Base-by-base conservation (phyloP, 2,797 vertebrate genomes). In the Bradypus variegatus region DNA sequence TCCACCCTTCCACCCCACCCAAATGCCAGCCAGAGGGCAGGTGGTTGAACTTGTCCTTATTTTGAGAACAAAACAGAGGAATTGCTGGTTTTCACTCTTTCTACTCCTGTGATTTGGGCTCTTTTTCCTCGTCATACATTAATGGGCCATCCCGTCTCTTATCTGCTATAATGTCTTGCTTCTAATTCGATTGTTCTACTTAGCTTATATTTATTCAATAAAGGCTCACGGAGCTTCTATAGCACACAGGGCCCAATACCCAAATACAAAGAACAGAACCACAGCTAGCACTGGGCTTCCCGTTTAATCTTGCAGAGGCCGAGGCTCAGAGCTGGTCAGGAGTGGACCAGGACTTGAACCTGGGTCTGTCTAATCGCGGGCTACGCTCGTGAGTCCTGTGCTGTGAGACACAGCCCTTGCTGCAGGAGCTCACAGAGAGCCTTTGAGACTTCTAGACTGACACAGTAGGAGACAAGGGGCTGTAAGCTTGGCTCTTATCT, bases 281-380 rank as follows among this genome's bases (percentile, higher is more conserved):
- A 3, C 25, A 5, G 33, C 53, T 31, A 5, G 16, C 15, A 11
- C 58, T 0, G 0, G 1, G 21, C 48, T 58, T 50, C 38, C 62
- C 4, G 1, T 27, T 48, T 45, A 41, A 29, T 85, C 85, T 75
- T 69, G 1, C 1, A 3, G 80, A 48, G 27, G 27, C 13, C 10
- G 86, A 89, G 60, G 60, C 64, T 33, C 1, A 0, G 65, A 23
- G 58, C 58, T 58, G 58, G 55, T 55, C 55, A 55, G 7, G 55
- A 55, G 18, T 19, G 55, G 55, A 19, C 55, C 4, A 18, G 58
- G 21, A 12, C 50, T 50, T 9, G 50, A 50, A 50, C 50, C 50
- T 14, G 11, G 50, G 50, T 50, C 50, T 50, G 50, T 50, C 50
- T 50, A 11, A 50, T 50, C 5, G 19, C 21, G 58, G 58, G 58